phyloP scores from a whole-genome alignment of 2,888 invertebrate species.

The Acleris cristana region DNA sequence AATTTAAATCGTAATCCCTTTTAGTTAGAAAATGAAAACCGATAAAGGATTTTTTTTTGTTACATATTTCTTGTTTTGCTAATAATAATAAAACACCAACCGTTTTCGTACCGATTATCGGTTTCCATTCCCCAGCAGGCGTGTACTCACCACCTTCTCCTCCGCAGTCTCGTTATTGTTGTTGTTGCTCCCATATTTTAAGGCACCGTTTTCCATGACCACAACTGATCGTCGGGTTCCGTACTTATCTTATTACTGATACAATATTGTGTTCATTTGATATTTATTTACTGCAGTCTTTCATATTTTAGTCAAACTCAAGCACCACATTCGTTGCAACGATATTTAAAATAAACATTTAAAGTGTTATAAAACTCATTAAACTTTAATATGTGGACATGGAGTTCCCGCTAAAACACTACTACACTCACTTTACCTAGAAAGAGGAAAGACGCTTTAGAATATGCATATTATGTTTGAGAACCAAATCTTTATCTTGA shows the following conservation, averaged over 20 bases:
- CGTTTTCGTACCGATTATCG: no score
- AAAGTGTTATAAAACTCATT: slow-evolving; percentile 48
- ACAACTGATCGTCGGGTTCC: slow-evolving; percentile 72
- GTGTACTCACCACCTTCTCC: slow-evolving; percentile 78
- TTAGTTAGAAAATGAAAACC: no score
- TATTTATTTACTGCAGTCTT: slow-evolving; percentile 40
- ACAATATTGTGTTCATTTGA: slow-evolving; percentile 54
- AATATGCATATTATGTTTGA: neutral
- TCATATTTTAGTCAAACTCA: slow-evolving; percentile 30
- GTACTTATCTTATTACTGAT: slow-evolving; percentile 51
- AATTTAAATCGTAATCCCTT: no score
- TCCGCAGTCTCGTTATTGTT: slow-evolving; percentile 80
- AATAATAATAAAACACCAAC: no score
- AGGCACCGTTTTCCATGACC: slow-evolving; percentile 85
- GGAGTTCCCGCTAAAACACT: slow-evolving; percentile 1
- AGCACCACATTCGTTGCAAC: slow-evolving; percentile 42
- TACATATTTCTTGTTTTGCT: no score
- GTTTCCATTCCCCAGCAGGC: slow-evolving; percentile 8
- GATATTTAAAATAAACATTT: slow-evolving; percentile 54
- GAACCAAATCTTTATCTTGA: neutral
- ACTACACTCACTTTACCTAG: neutral
- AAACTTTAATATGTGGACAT: slow-evolving; percentile 7
- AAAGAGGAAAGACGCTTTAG: neutral
- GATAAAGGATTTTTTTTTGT: no score
- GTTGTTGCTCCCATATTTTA: slow-evolving; percentile 84